phyloP scores from a whole-genome alignment of 2,113 vertebrate genomes.

The Platycercus adscitus region DNA sequence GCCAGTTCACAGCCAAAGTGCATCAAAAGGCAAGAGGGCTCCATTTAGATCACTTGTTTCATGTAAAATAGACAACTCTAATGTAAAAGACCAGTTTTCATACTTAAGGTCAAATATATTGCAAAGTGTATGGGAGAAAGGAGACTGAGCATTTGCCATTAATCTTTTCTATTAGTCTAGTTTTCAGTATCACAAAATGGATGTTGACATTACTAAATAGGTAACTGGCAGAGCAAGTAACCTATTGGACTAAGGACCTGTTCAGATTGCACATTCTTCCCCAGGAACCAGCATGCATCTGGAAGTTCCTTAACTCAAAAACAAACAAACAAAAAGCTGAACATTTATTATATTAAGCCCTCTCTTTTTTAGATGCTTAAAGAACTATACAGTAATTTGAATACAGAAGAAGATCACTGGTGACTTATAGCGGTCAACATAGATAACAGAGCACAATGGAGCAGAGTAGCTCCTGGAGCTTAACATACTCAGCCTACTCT shows the following conservation, averaged over 20 bases:
- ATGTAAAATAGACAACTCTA: not conserved
- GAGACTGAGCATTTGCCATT: not conserved
- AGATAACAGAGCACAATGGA: not conserved
- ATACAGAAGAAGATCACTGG: not conserved
- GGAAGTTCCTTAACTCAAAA: not conserved
- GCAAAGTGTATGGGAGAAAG: not conserved
- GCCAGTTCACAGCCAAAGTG: not conserved
- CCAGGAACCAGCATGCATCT: not conserved
- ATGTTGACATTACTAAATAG: not conserved
- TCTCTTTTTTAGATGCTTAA: not conserved
- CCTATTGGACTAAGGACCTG: not conserved
- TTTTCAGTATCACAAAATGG: not conserved
- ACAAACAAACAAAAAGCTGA: not conserved
- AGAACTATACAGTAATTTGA: not conserved
- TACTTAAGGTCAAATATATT: not conserved
- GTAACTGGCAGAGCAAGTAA: not conserved
- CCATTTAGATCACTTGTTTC: not conserved
- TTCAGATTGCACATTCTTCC: not conserved
- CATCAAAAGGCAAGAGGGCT: not conserved
- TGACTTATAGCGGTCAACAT: not conserved
- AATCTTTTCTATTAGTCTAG: not conserved
- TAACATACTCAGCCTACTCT: not conserved
- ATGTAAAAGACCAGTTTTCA: not conserved
- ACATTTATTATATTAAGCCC: rapidly evolving
- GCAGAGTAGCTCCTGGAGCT: not conserved